phyloP scores from a whole-genome alignment of 2,797 vertebrate species.

The Simalia tracyae region DNA sequence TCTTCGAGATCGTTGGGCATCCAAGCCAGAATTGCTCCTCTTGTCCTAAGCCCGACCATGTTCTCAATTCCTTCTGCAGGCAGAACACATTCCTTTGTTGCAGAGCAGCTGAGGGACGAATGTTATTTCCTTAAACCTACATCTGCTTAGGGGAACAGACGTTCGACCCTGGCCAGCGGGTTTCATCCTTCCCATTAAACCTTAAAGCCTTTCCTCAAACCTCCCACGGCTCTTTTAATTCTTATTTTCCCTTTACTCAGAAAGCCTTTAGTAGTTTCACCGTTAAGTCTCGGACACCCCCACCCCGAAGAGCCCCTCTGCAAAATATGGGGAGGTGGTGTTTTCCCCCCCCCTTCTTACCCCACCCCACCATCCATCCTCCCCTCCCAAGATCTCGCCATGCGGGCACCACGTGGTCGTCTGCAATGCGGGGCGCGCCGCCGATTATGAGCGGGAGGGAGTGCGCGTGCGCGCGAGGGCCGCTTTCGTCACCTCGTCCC shows the following conservation, averaged over 20 bases:
- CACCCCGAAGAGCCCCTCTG: not conserved
- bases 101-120: not conserved
- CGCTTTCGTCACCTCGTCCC: too few species aligned
- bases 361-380: not conserved
- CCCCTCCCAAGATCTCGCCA: not conserved
- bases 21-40: too few species aligned
- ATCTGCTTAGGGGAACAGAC: not conserved
- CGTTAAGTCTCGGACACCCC: not conserved
- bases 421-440: slow-evolving; percentile 37
- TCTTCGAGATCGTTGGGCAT: not conserved
- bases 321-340: not conserved
- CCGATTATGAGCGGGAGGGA: not conserved
- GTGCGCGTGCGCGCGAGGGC: not conserved
- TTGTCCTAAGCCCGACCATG: too few species aligned
- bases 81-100: not conserved
- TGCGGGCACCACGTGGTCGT: slow-evolving; percentile 31
- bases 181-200: not conserved
- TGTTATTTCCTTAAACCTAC: not conserved
- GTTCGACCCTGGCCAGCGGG: not conserved
- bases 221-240: not conserved
- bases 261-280: not conserved
- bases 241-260: not conserved
- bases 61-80: too few species aligned
- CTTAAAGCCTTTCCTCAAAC: too few species aligned
- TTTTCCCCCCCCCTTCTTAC: too few species aligned